Percentiles rank a stretch among this genome's conserved stretches.
Conservation (phyloP, 2,888 invertebrate species). For the Opisthograptis luteolata region DNA sequence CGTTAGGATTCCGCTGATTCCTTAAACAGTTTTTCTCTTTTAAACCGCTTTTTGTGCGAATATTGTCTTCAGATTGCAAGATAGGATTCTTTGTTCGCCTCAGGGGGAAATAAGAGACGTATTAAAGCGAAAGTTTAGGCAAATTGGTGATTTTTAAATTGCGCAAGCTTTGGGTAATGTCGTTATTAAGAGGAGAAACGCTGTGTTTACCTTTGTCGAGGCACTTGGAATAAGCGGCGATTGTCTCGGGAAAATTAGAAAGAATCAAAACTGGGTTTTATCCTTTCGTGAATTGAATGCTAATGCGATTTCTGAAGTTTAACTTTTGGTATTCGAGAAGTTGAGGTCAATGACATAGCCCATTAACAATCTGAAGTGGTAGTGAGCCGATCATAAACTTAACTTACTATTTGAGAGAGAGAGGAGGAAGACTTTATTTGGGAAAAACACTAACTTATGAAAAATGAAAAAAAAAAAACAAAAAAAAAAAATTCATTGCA, state of each 20-base stretch:
- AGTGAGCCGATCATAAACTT: no score
- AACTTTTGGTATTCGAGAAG: no score
- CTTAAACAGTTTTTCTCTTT: constrained; percentile 72
- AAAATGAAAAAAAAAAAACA: no score
- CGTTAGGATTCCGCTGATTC: constrained; percentile 76
- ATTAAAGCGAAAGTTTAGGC: constrained; percentile 38
- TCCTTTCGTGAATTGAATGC: neutral
- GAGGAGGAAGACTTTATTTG: no score
- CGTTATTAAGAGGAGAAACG: constrained; percentile 26
- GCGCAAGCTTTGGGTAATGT: constrained; percentile 28
- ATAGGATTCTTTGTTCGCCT: constrained; percentile 39
- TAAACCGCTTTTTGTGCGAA: constrained; percentile 60
- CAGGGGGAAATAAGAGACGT: constrained; percentile 35
- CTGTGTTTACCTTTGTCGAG: constrained; percentile 26
- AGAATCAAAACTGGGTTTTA: neutral
- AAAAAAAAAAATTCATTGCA: no score
- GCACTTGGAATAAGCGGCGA: constrained; percentile 18
- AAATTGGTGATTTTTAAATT: constrained; percentile 38
- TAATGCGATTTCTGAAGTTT: neutral
- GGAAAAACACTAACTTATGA: no score
- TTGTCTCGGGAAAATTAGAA: constrained; percentile 17
- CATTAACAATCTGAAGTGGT: no score
- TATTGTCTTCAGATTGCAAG: constrained; percentile 49
- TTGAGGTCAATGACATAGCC: no score
- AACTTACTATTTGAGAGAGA: no score